Conservation (phyloP, 1,140 invertebrate genomes). For the Drosophila arawakana region DNA sequence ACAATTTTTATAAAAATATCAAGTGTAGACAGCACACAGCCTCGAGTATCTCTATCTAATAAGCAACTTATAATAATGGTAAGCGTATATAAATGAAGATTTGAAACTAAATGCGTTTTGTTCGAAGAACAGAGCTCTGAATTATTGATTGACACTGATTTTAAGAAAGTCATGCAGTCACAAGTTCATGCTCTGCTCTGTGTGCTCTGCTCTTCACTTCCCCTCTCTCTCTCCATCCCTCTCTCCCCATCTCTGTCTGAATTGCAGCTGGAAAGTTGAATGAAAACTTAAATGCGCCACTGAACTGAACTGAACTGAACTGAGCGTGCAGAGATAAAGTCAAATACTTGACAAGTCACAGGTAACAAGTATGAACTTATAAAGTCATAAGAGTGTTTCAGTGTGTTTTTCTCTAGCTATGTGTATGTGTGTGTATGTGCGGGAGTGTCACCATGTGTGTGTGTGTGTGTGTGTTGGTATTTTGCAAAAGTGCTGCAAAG, state of each 20-base stretch:
- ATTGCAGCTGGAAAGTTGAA: conserved; percentile 58
- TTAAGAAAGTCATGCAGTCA: not conserved
- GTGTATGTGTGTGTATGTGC: conserved; percentile 11
- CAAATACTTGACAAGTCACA: conserved; percentile 82
- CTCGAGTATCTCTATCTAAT: no score
- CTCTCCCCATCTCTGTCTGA: conserved; percentile 13
- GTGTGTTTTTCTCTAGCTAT: conserved; percentile 17
- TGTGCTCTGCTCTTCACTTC: not conserved
- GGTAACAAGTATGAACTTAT: conserved; percentile 81
- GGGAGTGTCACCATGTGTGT: conserved; percentile 15
- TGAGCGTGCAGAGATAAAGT: conserved; percentile 75
- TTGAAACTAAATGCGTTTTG: not conserved
- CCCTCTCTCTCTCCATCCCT: not conserved
- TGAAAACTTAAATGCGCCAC: conserved; percentile 61
- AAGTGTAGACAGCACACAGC: no score
- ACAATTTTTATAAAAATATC: no score
- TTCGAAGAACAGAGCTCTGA: not conserved
- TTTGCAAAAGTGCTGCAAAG: conserved; percentile 76
- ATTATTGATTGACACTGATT: conserved; percentile 10
- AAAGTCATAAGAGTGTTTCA: conserved; percentile 62
- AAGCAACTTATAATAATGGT: no score
- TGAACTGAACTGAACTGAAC: conserved; percentile 57
- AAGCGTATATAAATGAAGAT: not conserved
- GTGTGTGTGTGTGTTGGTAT: conserved; percentile 56
- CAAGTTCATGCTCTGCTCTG: not conserved